Base-by-base conservation (phyloP, 2,797 vertebrate genomes). In the Percopsis omiscomaycus region DNA sequence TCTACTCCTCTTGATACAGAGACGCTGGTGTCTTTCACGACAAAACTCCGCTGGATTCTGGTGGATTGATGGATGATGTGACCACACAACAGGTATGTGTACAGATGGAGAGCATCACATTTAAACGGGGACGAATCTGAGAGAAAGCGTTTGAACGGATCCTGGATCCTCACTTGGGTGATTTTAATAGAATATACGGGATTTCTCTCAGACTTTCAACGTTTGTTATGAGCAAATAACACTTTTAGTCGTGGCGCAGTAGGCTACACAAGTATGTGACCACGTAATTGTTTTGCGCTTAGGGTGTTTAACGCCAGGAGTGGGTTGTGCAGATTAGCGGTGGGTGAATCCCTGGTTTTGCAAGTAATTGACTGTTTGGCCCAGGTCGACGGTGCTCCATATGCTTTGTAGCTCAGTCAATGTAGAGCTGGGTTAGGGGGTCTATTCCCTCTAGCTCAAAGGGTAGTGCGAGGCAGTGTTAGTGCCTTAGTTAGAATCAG, bases 21-120 rank as follows among this genome's bases (percentile, higher is more conserved):
- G 80, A 81, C 83, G 79, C 77, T 73, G 73, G 10, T 55, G 55
- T 49, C 74, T 64, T 45, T 71, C 77, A 55, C 59, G 58, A 47
- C 52, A 72, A 37, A 61, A 77, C 71, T 83, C 71, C 46, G 69
- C 79, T 58, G 84, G 81, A 85, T 82, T 66, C 81, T 48, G 29
- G 15, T 59, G 69, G 78, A 79, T 62, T 58, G 61, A 68, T 60
- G 59, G 75, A 85, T 70, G 80, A 84, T 88, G 80, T 89, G 82
- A 83, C 69, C 58, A 74, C 61, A 70, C 27, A 55, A 55, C 58
- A 85, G 86, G 89, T 88, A 77, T 50, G 85, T 81, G 63, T 37
- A 49, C 0, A 13, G 16, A 53, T 58, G 28, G 28, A 46, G 29
- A 6, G 12, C 1, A 13, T n/a, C 29, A 50, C 29, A 57, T 63